Evolutionary conservation across 1,140 invertebrate species (phyloP).

Genomic region (Oncopeltus fasciatus): DNA sequence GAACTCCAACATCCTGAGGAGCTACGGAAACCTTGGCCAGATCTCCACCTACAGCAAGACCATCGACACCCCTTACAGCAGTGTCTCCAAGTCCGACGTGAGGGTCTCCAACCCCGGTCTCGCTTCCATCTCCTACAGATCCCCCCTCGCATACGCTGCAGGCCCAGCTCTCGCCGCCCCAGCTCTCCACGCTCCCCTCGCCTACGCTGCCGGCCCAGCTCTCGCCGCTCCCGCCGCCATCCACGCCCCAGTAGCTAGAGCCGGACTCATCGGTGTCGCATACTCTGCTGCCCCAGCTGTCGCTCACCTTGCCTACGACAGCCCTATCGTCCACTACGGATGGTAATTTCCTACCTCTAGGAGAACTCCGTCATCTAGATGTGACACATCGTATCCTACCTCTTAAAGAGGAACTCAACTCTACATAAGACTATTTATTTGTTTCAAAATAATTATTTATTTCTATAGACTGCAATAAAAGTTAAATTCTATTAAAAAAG

Average conservation of each 20-base stretch:
- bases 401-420: neutral
- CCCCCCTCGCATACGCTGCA: conserved; percentile 18
- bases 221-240: conserved; percentile 23
- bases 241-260: conserved; percentile 24
- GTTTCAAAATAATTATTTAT: neutral
- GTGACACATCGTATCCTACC: neutral
- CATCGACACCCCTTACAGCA: conserved; percentile 29
- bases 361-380: neutral
- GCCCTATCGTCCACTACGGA: neutral
- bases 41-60: conserved; percentile 29
- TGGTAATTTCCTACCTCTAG: neutral
- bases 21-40: conserved; percentile 28
- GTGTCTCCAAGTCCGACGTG: conserved; percentile 30
- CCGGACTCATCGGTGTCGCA: conserved; percentile 24
- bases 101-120: conserved; percentile 29
- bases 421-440: neutral
- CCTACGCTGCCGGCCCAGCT: conserved; percentile 22
- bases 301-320: neutral
- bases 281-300: neutral
- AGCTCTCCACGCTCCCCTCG: conserved; percentile 16
- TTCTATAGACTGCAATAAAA: neutral
- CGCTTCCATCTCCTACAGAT: conserved; percentile 23
- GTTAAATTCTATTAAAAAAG: neutral
- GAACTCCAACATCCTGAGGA: conserved; percentile 27
- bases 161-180: conserved; percentile 18